Base-by-base conservation (phyloP, 1,140 invertebrate genomes). In the Drosophila pseudoobscura region DNA sequence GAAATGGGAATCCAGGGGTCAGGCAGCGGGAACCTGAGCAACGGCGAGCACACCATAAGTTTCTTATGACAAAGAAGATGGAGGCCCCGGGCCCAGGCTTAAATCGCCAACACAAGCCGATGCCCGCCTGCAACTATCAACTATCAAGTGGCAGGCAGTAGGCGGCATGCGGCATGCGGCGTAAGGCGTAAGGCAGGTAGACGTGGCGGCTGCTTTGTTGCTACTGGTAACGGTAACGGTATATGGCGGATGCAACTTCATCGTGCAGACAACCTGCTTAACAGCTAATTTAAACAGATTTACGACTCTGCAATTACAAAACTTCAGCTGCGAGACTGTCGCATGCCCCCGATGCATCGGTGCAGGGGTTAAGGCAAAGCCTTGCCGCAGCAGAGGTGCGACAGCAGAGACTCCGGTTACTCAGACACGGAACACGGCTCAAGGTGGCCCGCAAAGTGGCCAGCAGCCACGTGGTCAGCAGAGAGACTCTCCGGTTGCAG, bases 251-350 rank as follows among this genome's bases (percentile, higher is more conserved):
- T 58, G 62, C 71, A 51, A 62, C 24, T 20, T 57, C 55, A 66
- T 66, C 56, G 65, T 55, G 44, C 64, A 69, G 79, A 72, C 71
- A 50, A 83, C 65, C 52, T 83, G 75, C 72, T 83, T 78, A 76
- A 68, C 71, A 69, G 65, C 66, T 83, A 84, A 83, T 78, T 60
- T 83, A 83, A 83, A 65, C 62, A 68, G 79, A 83, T 76, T 78
- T 83, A 83, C 83, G 75, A 47, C 58, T 20, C 50, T 56, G 59
- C 46, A 68, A 66, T 64, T 65, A 63, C 68, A 57, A 57, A 65
- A 76, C 43, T 49, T 13, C 35, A 39, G 35, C 35, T 39, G 35
- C 35, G 11, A 39, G 35, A 39, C 11, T 39, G 35, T 39, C 35
- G 4, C 35, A 13, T 13, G 35, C 35, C 35, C 35, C 35, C 4